Percentiles rank a stretch among this genome's conserved stretches.
Evolutionary conservation across 1,140 invertebrate species (phyloP).

Genomic region (Tetramorium simillimum): DNA sequence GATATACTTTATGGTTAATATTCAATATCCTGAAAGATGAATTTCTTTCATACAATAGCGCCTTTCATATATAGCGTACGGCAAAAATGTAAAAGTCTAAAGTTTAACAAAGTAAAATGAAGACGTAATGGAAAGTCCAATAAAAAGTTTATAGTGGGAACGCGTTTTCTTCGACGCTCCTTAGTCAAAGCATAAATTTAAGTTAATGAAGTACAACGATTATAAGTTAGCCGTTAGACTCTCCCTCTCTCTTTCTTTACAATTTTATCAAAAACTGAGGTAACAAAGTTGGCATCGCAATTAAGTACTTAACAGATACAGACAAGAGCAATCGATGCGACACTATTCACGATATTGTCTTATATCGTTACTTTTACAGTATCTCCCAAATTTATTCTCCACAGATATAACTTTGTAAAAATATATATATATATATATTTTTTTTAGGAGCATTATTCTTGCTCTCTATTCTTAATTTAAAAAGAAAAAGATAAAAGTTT

Average conservation of each 20-base stretch:
- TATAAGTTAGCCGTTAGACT: conserved; percentile 58
- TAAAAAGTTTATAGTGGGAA: conserved; percentile 52
- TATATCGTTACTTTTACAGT: background rate
- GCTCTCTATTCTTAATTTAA: background rate
- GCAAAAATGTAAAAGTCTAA: conserved; percentile 55
- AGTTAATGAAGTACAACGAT: conserved; percentile 63
- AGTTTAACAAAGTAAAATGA: conserved; percentile 61
- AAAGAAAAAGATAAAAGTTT: background rate
- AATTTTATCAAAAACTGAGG: conserved; percentile 52
- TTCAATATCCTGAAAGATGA: background rate
- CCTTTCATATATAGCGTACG: conserved; percentile 20
- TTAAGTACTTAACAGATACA: conserved; percentile 52
- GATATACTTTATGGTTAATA: conserved; percentile 34
- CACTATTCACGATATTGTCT: background rate
- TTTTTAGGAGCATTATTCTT: background rate
- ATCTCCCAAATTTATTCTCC: background rate
- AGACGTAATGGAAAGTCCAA: conserved; percentile 60
- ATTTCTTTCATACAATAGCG: conserved; percentile 12
- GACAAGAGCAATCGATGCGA: background rate
- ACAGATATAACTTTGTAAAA: background rate
- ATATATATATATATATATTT: background rate
- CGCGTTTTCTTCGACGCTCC: conserved; percentile 25
- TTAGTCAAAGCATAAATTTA: conserved; percentile 57
- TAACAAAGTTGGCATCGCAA: conserved; percentile 60
- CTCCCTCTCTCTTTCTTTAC: background rate